These are phyloP conservation scores for Gnatocerus cornutus DNA, from an alignment of 2,888 invertebrate species.

Conservation along the genomic window DNA sequence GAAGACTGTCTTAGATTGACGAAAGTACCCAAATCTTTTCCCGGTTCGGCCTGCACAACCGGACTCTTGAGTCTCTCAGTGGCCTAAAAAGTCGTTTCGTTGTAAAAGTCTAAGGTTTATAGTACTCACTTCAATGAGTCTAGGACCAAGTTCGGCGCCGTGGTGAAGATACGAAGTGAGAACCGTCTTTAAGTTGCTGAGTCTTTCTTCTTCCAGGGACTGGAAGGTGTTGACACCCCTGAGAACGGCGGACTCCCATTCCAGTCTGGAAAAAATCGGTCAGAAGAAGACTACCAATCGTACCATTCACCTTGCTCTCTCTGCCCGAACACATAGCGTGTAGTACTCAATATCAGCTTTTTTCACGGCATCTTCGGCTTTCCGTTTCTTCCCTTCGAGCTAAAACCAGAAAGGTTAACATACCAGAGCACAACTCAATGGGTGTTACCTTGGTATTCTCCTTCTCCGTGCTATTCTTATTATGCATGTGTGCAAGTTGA, in stretches of 20 bases:
- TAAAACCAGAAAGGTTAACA: constrained; percentile 65
- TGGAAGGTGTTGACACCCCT: constrained; percentile 92
- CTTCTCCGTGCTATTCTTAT: constrained; percentile 72
- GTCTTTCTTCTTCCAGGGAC: constrained; percentile 90
- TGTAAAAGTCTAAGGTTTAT: background rate
- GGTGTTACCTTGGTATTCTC: constrained; percentile 74
- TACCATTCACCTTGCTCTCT: constrained; percentile 82
- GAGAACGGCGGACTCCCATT: constrained; percentile 93
- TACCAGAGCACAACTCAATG: background rate
- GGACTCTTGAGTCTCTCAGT: constrained; percentile 81
- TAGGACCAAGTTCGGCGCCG: constrained; percentile 84
- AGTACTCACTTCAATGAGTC: constrained; percentile 78
- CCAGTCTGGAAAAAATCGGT: constrained; percentile 75
- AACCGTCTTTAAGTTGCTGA: constrained; percentile 84
- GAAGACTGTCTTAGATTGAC: constrained; percentile 80
- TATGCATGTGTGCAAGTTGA: constrained; percentile 68
- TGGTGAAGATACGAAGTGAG: constrained; percentile 79
- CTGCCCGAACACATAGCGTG: constrained; percentile 91
- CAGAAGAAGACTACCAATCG: constrained; percentile 27
- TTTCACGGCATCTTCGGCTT: constrained; percentile 92
- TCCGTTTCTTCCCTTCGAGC: constrained; percentile 90
- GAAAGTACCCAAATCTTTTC: constrained; percentile 78
- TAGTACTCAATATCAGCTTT: constrained; percentile 96
- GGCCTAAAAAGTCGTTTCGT: constrained; percentile 72
- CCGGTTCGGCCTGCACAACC: constrained; percentile 81